A percentile compares a stretch with the other conserved stretches of the same genome.
phyloP scores from a whole-genome alignment of 2,797 vertebrate genomes.

The Gymnoscopelus microlampas region DNA sequence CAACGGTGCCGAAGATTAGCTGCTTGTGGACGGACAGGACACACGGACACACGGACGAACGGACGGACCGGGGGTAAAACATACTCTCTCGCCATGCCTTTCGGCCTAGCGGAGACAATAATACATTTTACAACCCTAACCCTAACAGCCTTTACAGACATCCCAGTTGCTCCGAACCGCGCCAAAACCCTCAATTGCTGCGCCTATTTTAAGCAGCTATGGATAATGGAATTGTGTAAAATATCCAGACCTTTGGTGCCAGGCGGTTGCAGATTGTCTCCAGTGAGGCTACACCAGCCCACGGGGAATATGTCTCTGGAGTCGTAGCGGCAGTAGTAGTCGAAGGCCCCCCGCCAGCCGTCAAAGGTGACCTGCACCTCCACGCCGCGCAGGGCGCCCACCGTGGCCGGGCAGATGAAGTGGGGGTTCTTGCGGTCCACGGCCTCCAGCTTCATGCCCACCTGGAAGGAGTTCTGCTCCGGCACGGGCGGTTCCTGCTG shows the following conservation, averaged over 20 bases:
- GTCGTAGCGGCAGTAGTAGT: constrained; percentile 99
- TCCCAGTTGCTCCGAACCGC: no score
- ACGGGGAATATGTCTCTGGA: constrained; percentile 98
- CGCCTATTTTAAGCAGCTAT: no score
- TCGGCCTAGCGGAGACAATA: no score
- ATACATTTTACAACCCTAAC: no score
- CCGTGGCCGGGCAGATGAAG: constrained; percentile 98
- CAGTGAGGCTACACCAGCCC: constrained; percentile 95
- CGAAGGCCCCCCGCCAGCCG: constrained; percentile 98
- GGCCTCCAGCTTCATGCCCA: constrained; percentile 99
- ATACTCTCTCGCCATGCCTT: no score
- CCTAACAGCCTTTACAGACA: no score
- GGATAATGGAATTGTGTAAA: no score
- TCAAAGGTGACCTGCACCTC: constrained; percentile 99
- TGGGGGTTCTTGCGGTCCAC: constrained; percentile 99
- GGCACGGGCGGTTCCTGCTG: constrained; percentile 95
- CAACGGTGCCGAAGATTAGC: no score
- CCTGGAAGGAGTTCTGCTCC: constrained; percentile 95
- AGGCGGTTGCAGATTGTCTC: constrained; percentile 98
- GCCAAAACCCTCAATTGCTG: no score
- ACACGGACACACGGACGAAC: no score
- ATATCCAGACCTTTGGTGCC: constrained; percentile 91
- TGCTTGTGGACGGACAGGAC: no score
- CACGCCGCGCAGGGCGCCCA: constrained; percentile 94
- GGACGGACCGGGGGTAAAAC: no score